Evolutionary conservation across 2,797 vertebrate genomes (phyloP).

Genomic region (Acipenser oxyrinchus): DNA sequence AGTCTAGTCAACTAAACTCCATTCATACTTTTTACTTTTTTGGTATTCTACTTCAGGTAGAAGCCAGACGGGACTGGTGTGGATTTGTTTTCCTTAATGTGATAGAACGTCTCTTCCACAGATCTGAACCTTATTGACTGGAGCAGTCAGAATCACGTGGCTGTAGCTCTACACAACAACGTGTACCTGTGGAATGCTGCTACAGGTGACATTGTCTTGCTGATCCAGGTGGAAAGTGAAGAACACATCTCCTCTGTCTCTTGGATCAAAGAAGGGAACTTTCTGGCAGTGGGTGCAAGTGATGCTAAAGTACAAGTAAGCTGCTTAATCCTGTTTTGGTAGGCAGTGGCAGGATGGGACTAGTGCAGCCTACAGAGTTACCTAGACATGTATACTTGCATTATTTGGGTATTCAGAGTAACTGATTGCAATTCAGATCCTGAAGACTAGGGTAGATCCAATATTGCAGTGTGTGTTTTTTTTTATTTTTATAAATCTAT

Average conservation of each 20-base stretch:
- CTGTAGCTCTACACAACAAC: slow-evolving; percentile 79
- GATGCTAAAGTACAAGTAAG: slow-evolving; percentile 83
- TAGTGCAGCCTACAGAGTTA: no score
- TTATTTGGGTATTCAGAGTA: no score
- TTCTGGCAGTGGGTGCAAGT: slow-evolving; percentile 83
- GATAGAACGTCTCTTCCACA: slow-evolving; percentile 26
- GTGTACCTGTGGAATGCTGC: slow-evolving; percentile 83
- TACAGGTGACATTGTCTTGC: slow-evolving; percentile 71
- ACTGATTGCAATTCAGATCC: no score
- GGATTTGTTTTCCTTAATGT: background rate
- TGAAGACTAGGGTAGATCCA: no score
- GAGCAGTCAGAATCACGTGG: slow-evolving; percentile 79
- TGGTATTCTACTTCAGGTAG: background rate
- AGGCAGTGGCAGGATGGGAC: no score
- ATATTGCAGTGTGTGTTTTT: no score
- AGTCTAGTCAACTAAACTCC: no score
- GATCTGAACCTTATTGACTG: slow-evolving; percentile 93
- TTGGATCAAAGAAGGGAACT: slow-evolving; percentile 90
- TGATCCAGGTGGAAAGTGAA: slow-evolving; percentile 74
- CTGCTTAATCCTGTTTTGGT: slow-evolving; percentile 12
- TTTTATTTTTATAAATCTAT: no score
- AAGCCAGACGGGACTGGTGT: background rate
- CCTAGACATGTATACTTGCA: no score
- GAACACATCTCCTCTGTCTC: slow-evolving; percentile 85
- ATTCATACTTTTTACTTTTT: background rate